Conservation (phyloP, 2,797 vertebrate genomes). For the Labroides dimidiatus region DNA sequence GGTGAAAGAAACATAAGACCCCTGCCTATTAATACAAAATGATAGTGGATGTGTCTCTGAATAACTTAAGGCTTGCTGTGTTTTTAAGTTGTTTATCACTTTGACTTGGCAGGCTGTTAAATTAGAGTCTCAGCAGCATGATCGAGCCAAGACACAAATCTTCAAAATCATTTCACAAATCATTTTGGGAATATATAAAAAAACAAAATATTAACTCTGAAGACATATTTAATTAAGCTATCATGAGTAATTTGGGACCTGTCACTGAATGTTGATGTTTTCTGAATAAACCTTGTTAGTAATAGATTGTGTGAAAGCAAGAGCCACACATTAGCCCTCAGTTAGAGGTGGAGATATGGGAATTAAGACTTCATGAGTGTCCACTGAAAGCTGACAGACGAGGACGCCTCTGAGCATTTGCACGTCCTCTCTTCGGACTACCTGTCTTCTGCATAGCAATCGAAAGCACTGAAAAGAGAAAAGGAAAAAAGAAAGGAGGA, state of each 20-base stretch:
- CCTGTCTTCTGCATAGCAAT: constrained; percentile 54
- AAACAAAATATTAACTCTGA: constrained; percentile 11
- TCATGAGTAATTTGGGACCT: constrained; percentile 1
- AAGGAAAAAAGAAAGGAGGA: constrained; percentile 29
- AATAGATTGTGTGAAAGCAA: constrained; percentile 1
- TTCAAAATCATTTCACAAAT: too few species aligned
- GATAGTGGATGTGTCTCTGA: neutral
- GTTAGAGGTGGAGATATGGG: constrained; percentile 8
- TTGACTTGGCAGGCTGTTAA: constrained; percentile 4
- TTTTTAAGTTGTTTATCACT: neutral
- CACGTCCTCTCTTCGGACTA: constrained; percentile 47
- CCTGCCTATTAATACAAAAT: neutral
- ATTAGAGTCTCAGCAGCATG: neutral
- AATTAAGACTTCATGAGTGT: constrained; percentile 24
- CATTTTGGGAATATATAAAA: neutral
- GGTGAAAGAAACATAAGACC: neutral
- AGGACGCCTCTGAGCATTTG: constrained; percentile 43
- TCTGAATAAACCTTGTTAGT: constrained; percentile 7
- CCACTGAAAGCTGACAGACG: constrained; percentile 36
- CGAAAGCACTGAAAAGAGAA: constrained; percentile 44
- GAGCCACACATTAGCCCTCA: constrained; percentile 4
- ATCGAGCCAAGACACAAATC: neutral
- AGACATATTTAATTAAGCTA: constrained; percentile 16
- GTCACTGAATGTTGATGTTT: constrained; percentile 10
- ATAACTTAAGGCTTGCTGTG: neutral